phyloP scores from a whole-genome alignment of 2,113 vertebrate genomes.

The Synchiropus splendidus region DNA sequence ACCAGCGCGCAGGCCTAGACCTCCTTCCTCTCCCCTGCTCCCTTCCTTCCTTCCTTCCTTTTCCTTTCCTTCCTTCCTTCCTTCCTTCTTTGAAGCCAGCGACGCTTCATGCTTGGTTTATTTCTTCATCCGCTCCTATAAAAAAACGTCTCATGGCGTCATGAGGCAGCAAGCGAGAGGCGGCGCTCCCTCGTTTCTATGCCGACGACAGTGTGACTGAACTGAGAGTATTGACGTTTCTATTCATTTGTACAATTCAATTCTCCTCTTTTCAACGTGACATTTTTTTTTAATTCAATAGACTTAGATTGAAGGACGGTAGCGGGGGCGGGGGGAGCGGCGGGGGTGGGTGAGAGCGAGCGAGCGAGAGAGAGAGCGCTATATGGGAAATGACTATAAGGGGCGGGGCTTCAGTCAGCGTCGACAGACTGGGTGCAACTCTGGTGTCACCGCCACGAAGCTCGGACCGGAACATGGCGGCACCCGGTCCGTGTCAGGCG shows the following conservation, averaged over 20 bases:
- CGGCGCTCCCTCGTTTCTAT: slow-evolving; percentile 46
- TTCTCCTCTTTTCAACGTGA: slow-evolving; percentile 59
- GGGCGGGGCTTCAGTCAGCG: no score
- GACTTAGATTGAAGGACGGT: slow-evolving; percentile 22
- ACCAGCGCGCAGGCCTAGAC: slow-evolving; percentile 70
- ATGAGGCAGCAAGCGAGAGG: slow-evolving; percentile 15
- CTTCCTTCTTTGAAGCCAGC: slow-evolving; percentile 5
- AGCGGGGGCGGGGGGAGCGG: not conserved
- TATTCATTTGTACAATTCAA: slow-evolving; percentile 62
- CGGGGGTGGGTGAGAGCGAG: not conserved
- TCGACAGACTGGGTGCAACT: no score
- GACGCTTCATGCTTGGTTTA: slow-evolving; percentile 47
- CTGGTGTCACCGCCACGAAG: no score
- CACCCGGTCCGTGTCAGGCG: no score
- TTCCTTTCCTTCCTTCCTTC: not conserved
- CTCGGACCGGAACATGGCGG: no score
- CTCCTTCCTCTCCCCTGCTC: not conserved
- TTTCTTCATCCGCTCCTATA: slow-evolving; percentile 33
- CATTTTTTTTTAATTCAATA: slow-evolving; percentile 23
- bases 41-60: not conserved
- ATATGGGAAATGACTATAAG: no score
- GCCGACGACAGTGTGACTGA: slow-evolving; percentile 60
- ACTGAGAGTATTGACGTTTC: slow-evolving; percentile 62
- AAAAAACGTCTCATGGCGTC: slow-evolving; percentile 10
- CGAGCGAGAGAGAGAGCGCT: no score